Evolutionary conservation across 2,113 vertebrate genomes (phyloP), one percentile per base, ranked within the genome.

Genomic region (Pseudois nayaur): DNA sequence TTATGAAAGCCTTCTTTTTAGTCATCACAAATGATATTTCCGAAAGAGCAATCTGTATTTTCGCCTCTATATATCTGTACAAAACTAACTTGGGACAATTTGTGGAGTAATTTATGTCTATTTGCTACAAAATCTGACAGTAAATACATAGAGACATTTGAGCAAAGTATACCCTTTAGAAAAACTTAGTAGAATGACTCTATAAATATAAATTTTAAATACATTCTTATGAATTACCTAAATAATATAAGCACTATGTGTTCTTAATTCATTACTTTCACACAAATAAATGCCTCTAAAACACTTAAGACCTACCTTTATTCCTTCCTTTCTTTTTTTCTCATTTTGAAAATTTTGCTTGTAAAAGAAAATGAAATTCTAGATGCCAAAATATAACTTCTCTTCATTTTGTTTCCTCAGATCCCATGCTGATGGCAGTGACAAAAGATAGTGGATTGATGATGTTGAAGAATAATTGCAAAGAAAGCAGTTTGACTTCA

Each of bases 391-490:
- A 87, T 95, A 45, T 85, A 94, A 81, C 6, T 64, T 94, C 9
- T 36, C 3, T 67, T 31, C 16, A 40, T 89, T 76, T 50, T 67
- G 1, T 79, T 83, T 13, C 17, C 23, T 94, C 36, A 36, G 11
- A 52, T 82, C 48, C 4, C 29, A 91, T 6, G 43, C 0, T 87
- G 36, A 31, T 87, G 27, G 55, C 17, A 82, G 7, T 43, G 33
- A 90, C 31, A 94, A 91, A 84, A 93, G 17, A 76, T 52, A 91
- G 43, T 40, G 8, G 82, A 93, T 84, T 91, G 36, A 7, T 29
- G 2, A 54, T 86, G 6, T 11, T 84, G 23, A 93, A 78, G 14
- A 64, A 64, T 2, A 94, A 85, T 90, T 87, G 19, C 27, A 87
- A 45, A 74, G 11, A 19, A 92, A 91, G 33, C 21, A 60, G 6